These are phyloP conservation scores for Lycocerus yunnanus DNA, from an alignment of 2,888 invertebrate genomes.

Conservation along the genomic window DNA sequence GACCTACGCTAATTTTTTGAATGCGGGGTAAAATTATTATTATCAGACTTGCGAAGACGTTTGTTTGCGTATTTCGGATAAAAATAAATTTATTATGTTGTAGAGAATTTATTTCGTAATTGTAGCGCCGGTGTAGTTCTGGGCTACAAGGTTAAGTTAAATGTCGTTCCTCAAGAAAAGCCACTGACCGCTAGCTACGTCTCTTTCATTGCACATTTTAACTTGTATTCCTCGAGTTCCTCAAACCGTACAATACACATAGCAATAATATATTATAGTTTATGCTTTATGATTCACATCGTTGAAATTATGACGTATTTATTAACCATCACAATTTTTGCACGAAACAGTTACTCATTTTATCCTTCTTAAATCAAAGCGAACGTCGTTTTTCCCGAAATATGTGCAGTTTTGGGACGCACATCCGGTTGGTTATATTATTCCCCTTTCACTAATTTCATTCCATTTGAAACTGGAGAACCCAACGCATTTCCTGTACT, in stretches of 20 bases:
- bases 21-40: conserved; percentile 7
- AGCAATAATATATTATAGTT: background rate
- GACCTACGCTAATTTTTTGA: conserved; percentile 7
- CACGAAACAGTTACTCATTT: background rate
- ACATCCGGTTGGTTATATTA: background rate
- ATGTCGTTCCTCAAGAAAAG: conserved; percentile 33
- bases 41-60: background rate
- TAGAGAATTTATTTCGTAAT: background rate
- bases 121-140: conserved; percentile 27
- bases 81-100: background rate
- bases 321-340: background rate
- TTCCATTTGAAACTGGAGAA: background rate
- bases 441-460: background rate
- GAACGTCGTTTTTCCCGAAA: background rate
- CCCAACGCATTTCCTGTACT: background rate
- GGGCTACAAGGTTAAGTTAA: conserved; percentile 38
- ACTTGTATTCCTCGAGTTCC: background rate
- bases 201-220: background rate
- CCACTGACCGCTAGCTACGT: conserved; percentile 33
- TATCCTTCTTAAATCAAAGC: background rate
- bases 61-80: background rate
- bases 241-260: background rate
- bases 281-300: background rate
- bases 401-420: background rate
- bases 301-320: background rate